Evolutionary conservation across 2,888 invertebrate species (phyloP).

Genomic region (Adelphocoris suturalis): DNA sequence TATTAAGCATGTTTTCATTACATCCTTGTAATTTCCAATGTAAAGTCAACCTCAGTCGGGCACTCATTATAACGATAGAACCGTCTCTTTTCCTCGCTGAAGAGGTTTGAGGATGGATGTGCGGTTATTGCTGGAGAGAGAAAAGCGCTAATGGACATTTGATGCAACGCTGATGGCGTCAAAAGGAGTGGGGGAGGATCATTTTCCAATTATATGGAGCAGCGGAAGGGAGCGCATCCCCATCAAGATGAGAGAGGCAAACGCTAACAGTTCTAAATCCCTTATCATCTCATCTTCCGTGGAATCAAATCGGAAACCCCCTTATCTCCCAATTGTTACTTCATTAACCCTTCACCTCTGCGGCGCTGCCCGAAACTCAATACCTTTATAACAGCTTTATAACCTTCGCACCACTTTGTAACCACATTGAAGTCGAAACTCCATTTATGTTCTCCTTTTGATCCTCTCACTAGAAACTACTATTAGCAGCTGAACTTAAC

Average conservation of each 20-base stretch:
- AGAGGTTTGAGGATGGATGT: background rate
- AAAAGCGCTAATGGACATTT: constrained; percentile 60
- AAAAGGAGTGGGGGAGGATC: constrained; percentile 52
- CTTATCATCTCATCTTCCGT: constrained; percentile 58
- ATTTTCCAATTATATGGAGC: constrained; percentile 65
- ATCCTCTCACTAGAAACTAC: background rate
- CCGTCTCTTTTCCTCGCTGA: background rate
- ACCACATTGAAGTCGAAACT: constrained; percentile 35
- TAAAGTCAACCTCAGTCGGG: background rate
- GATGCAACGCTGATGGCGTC: constrained; percentile 68
- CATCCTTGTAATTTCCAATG: background rate
- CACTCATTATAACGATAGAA: constrained; percentile 3
- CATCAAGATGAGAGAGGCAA: constrained; percentile 19
- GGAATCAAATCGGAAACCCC: constrained; percentile 54
- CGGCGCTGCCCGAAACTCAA: background rate
- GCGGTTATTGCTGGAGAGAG: background rate
- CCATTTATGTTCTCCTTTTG: background rate
- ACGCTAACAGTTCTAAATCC: constrained; percentile 46
- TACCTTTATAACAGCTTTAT: constrained; percentile 47
- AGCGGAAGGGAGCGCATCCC: constrained; percentile 16
- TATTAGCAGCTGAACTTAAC: too few relatives aligned
- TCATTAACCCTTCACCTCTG: constrained; percentile 45
- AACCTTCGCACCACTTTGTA: background rate
- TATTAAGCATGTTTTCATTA: background rate
- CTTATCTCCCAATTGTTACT: constrained; percentile 48